A percentile compares a stretch with the other conserved stretches of the same genome.
Conservation (phyloP, 2,888 invertebrate genomes). For the Agrilus cyanescens region DNA sequence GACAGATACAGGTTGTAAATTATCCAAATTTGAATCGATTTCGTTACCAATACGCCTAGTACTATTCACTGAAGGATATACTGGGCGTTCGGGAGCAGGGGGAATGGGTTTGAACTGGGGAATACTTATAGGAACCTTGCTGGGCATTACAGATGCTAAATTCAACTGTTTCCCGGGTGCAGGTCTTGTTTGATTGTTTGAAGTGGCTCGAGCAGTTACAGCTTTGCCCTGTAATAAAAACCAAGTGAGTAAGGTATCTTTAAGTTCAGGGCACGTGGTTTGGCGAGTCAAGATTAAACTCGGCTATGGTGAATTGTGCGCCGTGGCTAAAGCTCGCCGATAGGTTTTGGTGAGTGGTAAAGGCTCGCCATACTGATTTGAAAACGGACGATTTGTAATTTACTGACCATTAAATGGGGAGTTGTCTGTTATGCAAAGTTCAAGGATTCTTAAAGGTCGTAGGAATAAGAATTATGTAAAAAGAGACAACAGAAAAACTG, state of each 20-base stretch:
- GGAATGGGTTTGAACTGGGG: conserved; percentile 74
- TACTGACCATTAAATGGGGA: too few relatives aligned
- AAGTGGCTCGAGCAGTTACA: conserved; percentile 13
- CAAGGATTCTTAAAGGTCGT: too few relatives aligned
- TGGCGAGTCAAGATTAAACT: too few relatives aligned
- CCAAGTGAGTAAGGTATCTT: not conserved
- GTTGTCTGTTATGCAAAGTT: too few relatives aligned
- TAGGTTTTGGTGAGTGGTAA: too few relatives aligned
- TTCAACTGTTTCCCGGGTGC: not conserved
- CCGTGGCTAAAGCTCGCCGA: too few relatives aligned
- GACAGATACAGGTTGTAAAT: not conserved
- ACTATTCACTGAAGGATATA: conserved; percentile 9
- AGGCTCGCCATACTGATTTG: too few relatives aligned
- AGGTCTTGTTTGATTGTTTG: conserved; percentile 9
- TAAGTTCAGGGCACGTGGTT: not conserved
- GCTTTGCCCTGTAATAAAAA: conserved; percentile 17
- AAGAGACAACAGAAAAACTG: too few relatives aligned
- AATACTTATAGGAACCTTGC: conserved; percentile 35
- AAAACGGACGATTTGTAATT: too few relatives aligned
- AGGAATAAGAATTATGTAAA: too few relatives aligned
- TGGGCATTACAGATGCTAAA: not conserved
- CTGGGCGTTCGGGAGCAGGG: conserved; percentile 43
- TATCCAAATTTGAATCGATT: conserved; percentile 10
- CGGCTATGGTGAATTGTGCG: too few relatives aligned
- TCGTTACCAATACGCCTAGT: conserved; percentile 5